Base-by-base conservation (phyloP, 1,140 invertebrate species). In the Ceratosolen solmsi region DNA sequence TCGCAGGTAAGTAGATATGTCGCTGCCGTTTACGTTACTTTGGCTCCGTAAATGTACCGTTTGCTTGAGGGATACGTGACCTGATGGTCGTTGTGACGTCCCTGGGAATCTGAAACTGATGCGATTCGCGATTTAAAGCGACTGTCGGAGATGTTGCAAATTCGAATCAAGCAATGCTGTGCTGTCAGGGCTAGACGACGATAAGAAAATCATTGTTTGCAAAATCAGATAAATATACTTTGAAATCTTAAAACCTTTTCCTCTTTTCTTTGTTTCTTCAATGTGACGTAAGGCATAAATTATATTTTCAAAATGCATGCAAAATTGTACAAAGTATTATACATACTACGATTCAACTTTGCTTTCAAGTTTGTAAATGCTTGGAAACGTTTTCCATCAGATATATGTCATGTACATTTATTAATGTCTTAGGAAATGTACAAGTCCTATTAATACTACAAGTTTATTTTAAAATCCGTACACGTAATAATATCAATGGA, bases 1-100 rank as follows among this genome's bases (percentile, higher is more conserved):
- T 63, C 88, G 87, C 22, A 89, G 72, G 80, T 89, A 87, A 46
- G 75, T 86, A 7, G 88, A 87, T 83, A 89, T 87, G 33, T 90
- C 86, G 87, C 63, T 88, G 87, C 68, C 82, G 58, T 75, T 81
- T 1, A 75, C 30, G 41, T 51, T 81, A 27, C 65, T 87, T n/a
- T 90, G 86, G 65, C 86, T 87, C 49, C 88, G 86, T 25, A 90
- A 76, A 75, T 90, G 88, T 30, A 72, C 86, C 8, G 89, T 89
- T 86, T 90, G 89, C 41, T 90, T 91, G 9, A 91, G 51, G 49
- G 90, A 90, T 33, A 91, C 84, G 73, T 92, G 90, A 84, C 90
- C 89, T 60, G 85, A 49, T 58, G 86, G 87, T 56, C 86, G 87
- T 41, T 88, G 87, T 33, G 38, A 15, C 54, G 81, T 84, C 49